phyloP scores from a whole-genome alignment of 2,113 vertebrate genomes.

The Bolborhynchus lineola region DNA sequence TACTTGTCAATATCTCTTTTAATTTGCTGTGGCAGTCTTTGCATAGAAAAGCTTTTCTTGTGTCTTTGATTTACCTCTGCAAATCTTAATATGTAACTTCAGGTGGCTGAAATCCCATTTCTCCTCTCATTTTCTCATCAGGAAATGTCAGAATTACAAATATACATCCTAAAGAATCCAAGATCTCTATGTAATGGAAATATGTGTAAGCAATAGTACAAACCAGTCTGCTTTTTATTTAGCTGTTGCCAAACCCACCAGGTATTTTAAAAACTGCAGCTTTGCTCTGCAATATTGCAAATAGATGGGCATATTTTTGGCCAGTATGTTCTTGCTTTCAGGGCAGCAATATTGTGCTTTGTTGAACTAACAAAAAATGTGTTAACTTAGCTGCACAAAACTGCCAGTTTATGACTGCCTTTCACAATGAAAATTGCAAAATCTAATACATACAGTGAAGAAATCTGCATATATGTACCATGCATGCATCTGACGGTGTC shows the following conservation, averaged over 20 bases:
- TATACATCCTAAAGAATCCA: not conserved
- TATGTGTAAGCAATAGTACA: not conserved
- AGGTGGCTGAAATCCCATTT: not conserved
- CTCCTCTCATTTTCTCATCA: not conserved
- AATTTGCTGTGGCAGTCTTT: not conserved
- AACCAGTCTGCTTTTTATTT: not conserved
- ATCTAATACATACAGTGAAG: not conserved
- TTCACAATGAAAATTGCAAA: not conserved
- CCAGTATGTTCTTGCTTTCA: not conserved
- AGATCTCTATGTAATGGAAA: not conserved
- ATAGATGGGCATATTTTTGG: not conserved
- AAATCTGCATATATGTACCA: not conserved
- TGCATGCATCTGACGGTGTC: not conserved
- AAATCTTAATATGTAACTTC: not conserved
- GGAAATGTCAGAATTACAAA: not conserved
- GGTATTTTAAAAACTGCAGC: not conserved
- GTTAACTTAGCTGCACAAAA: not conserved
- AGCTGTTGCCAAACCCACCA: not conserved
- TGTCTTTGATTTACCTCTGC: not conserved
- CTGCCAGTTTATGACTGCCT: not conserved
- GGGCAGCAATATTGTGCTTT: not conserved
- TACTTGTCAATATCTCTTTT: conserved; percentile 9
- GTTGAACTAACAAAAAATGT: not conserved
- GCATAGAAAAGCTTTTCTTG: not conserved
- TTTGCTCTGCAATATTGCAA: not conserved